These are phyloP conservation scores for Suncus etruscus DNA, from an alignment of 2,113 vertebrate species.

Conservation along the genomic window DNA sequence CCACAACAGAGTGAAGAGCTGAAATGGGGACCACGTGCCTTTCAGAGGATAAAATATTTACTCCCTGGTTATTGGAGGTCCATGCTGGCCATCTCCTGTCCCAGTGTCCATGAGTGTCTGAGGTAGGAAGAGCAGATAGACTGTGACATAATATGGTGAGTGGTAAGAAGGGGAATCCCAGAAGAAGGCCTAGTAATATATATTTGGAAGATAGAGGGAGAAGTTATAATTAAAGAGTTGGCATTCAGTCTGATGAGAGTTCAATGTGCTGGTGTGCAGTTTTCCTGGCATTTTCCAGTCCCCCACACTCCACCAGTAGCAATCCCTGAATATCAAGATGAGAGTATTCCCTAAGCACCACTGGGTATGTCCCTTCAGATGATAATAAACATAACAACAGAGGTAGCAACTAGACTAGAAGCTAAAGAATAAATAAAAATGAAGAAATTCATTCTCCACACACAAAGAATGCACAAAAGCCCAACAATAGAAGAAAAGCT, in stretches of 20 bases:
- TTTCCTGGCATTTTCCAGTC: neutral
- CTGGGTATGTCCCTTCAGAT: too few species aligned
- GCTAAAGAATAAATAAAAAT: slow-evolving; percentile 41
- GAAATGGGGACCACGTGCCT: neutral
- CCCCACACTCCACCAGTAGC: too few species aligned
- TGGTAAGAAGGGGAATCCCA: too few species aligned
- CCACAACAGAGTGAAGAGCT: neutral
- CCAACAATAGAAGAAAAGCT: neutral
- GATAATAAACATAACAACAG: slow-evolving; percentile 18
- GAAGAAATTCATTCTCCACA: slow-evolving; percentile 49
- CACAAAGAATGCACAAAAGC: neutral
- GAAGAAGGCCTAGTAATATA: too few species aligned
- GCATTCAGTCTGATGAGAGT: neutral
- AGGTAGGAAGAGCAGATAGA: too few species aligned
- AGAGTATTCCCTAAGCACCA: too few species aligned
- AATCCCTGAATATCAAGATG: too few species aligned
- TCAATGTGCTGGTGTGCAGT: neutral
- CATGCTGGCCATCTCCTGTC: neutral
- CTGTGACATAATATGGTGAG: too few species aligned
- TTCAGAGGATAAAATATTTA: slow-evolving; percentile 30
- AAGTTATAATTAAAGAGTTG: neutral
- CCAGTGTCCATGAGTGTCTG: too few species aligned
- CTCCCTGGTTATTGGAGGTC: neutral
- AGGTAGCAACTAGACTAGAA: slow-evolving; percentile 21
- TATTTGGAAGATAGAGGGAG: neutral